Percentiles rank a stretch among this genome's conserved stretches.
Conservation (phyloP, 2,888 invertebrate species). For the Drosophila suboccidentalis region DNA sequence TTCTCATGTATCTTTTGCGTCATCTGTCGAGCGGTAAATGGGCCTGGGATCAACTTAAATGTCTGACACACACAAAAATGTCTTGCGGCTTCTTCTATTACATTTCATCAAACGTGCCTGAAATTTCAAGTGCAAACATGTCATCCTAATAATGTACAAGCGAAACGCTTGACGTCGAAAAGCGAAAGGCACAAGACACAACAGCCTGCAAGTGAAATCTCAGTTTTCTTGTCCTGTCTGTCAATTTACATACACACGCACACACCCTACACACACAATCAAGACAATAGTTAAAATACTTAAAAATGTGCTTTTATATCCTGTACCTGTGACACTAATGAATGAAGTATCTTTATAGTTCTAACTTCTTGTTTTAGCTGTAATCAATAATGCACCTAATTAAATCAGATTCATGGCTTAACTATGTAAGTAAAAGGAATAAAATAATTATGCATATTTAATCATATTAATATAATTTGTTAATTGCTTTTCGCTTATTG, state of each 20-base stretch:
- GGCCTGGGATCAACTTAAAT: conserved; percentile 17
- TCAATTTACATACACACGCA: conserved; percentile 29
- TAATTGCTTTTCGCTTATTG: conserved; percentile 62
- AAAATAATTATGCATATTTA: conserved; percentile 20
- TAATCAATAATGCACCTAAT: background rate
- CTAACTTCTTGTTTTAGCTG: background rate
- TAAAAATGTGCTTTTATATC: conserved; percentile 12
- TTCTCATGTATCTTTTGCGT: conserved; percentile 7
- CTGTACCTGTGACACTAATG: background rate
- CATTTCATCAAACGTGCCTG: conserved; percentile 70
- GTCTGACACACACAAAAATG: conserved; percentile 35
- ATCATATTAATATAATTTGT: conserved; percentile 56
- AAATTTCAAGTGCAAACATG: conserved; percentile 68
- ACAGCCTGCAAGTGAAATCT: conserved; percentile 35
- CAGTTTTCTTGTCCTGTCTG: conserved; percentile 17
- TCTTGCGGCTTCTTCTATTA: conserved; percentile 55
- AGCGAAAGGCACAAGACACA: conserved; percentile 18
- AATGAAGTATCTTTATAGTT: background rate
- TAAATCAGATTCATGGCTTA: conserved; percentile 2
- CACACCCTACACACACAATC: conserved; percentile 5
- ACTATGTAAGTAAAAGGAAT: conserved; percentile 1
- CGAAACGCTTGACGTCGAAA: conserved; percentile 52
- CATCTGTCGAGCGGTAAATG: conserved; percentile 9
- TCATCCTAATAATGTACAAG: conserved; percentile 66
- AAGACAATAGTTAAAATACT: background rate